These are phyloP conservation scores for Penaeus vannamei DNA, from an alignment of 1,140 invertebrate genomes.

Conservation along the genomic window DNA sequence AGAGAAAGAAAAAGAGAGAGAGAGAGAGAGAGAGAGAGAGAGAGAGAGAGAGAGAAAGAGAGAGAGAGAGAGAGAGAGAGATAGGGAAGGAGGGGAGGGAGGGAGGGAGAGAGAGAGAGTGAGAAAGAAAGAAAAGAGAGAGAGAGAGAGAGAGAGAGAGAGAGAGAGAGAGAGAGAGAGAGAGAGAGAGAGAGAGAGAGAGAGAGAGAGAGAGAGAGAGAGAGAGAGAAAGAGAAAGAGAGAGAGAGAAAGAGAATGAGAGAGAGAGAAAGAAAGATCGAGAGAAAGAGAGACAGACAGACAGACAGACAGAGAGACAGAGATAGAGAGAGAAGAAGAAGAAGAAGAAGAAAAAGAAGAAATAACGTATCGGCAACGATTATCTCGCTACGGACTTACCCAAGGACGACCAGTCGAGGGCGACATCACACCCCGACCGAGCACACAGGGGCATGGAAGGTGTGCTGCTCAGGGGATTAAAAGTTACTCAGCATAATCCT, in stretches of 20 bases:
- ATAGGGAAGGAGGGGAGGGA: background rate
- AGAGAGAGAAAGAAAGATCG: no score
- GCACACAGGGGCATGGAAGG: background rate
- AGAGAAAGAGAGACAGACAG: no score
- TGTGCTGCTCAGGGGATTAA: no score
- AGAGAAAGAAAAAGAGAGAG: no score
- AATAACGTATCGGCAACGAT: background rate
- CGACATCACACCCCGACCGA: no score
- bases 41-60: background rate
- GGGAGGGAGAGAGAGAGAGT: background rate
- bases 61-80: background rate
- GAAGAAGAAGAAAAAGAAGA: background rate
- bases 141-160: slow-evolving; percentile 22
- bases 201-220: slow-evolving; percentile 14
- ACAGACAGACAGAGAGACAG: background rate
- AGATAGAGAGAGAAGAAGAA: background rate
- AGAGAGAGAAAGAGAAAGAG: background rate
- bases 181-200: slow-evolving; percentile 13
- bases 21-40: no score
- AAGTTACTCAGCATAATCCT: no score
- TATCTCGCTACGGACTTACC: no score
- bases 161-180: slow-evolving; percentile 20
- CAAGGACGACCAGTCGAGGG: background rate
- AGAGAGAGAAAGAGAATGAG: background rate
- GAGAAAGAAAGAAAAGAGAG: background rate